Evolutionary conservation across 2,797 vertebrate species (phyloP), one percentile per base, ranked within the genome.

Genomic region (Anabas testudineus): DNA sequence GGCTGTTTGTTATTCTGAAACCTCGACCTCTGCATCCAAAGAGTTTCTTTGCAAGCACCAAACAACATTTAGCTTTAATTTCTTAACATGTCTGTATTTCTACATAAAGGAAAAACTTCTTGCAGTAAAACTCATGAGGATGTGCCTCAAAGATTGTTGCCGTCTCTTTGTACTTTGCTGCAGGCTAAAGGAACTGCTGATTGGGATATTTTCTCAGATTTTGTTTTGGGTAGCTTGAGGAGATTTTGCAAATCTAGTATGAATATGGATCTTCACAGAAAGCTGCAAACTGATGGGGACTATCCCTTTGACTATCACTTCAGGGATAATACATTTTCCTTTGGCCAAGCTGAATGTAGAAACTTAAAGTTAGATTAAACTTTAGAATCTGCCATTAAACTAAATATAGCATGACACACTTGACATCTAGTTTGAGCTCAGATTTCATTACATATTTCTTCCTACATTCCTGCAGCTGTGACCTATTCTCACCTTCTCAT

Each of bases 401-500:
- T 19, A 47, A 82, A 78, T 74, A 37, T 16, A 49, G 15, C 16
- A 18, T 0, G 7, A 13, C 53, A 46, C 7, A 2, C 22, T 21
- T 24, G 18, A 47, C 19, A 42, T 47, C 10, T 34, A n/a, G 30
- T 55, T 56, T 18, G 13, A 61, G 46, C 15, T 56, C 8, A 14
- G 37, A 26, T 22, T 66, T 76, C 10, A 37, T 62, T 60, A 52
- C 41, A 28, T 21, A 1, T 49, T 19, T 41, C 15, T 16, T 53
- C 16, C 24, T 10, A 22, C 34, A 10, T 47, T 59, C 36, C 57
- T 61, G 58, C 39, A 28, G 22, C 42, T 30, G 18, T 51, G 37
- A 80, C 47, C 68, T 70, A 14, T 54, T 58, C 13, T 55, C 24
- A 60, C 18, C 45, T 43, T 61, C 37, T 78, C 51, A 62, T 82